Percentiles rank a stretch among this genome's conserved stretches.
These are phyloP conservation scores for Anas platyrhynchos DNA, from an alignment of 2,113 vertebrate genomes.

Conservation along the genomic window DNA sequence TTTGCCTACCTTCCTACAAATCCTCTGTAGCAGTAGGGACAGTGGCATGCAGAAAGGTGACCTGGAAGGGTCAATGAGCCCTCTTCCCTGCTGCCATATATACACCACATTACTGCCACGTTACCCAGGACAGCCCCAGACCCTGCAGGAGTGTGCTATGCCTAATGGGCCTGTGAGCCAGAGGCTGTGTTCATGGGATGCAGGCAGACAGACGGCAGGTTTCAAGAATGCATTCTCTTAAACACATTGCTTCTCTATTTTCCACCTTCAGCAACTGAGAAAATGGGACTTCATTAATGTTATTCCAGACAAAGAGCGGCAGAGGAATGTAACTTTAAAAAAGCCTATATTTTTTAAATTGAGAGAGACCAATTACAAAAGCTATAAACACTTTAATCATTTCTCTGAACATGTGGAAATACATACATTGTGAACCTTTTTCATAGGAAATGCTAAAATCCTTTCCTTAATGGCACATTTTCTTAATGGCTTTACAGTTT, in stretches of 20 bases:
- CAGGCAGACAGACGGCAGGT: background rate
- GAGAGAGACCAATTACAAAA: slow-evolving; percentile 70
- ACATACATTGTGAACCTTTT: slow-evolving; percentile 58
- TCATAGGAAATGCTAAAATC: slow-evolving; percentile 57
- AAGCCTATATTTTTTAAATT: slow-evolving; percentile 62
- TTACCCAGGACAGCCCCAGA: rapidly evolving
- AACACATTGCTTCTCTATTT: slow-evolving; percentile 21
- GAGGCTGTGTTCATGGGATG: background rate
- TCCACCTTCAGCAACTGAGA: slow-evolving; percentile 28
- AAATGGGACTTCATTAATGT: slow-evolving; percentile 58
- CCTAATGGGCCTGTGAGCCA: background rate
- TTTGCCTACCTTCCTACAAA: rapidly evolving
- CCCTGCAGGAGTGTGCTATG: rapidly evolving
- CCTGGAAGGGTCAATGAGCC: background rate
- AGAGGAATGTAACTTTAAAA: slow-evolving; percentile 56
- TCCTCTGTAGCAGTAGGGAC: background rate
- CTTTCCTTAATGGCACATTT: slow-evolving; percentile 72
- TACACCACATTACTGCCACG: rapidly evolving
- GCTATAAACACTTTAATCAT: slow-evolving; percentile 75
- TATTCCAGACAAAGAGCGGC: slow-evolving; percentile 54
- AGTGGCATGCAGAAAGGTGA: background rate
- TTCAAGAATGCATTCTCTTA: background rate
- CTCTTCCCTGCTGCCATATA: background rate
- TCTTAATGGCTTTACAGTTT: slow-evolving; percentile 75
- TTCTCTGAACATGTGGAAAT: slow-evolving; percentile 67